These are phyloP conservation scores for Mya arenaria DNA, from an alignment of 1,140 invertebrate species.

Conservation along the genomic window DNA sequence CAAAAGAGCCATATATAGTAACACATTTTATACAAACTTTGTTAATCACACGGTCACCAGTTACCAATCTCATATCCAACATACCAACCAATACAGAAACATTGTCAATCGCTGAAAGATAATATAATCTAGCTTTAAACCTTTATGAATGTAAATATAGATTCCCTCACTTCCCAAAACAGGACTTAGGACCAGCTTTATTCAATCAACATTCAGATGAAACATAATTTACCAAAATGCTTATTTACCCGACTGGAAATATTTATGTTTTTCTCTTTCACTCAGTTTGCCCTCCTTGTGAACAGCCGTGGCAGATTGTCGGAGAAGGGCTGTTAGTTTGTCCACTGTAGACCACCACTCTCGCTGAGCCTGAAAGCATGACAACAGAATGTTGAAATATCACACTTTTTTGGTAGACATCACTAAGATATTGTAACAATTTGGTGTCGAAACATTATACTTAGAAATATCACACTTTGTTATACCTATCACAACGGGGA, in stretches of 20 bases:
- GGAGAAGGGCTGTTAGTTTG: constrained; percentile 96
- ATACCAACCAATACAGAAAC: background rate
- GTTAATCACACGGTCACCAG: too few relatives aligned
- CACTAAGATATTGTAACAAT: background rate
- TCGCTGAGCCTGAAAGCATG: constrained; percentile 29
- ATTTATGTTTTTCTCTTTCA: constrained; percentile 21
- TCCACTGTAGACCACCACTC: constrained; percentile 77
- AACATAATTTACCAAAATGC: background rate
- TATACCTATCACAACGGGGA: background rate
- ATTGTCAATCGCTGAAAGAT: background rate
- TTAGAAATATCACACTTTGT: background rate
- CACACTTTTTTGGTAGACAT: background rate
- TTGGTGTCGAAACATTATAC: background rate
- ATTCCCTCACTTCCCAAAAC: too few relatives aligned
- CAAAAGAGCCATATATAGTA: too few relatives aligned
- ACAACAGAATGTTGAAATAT: background rate
- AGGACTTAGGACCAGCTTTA: background rate
- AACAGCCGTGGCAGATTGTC: constrained; percentile 85
- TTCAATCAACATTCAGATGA: background rate
- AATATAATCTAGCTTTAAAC: background rate
- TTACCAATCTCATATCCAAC: too few relatives aligned
- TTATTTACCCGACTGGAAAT: constrained; percentile 38
- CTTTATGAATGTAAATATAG: background rate
- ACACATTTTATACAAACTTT: too few relatives aligned
- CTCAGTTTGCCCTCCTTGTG: constrained; percentile 22